phyloP scores from a whole-genome alignment of 2,888 invertebrate species.

The Thalpophila matura region DNA sequence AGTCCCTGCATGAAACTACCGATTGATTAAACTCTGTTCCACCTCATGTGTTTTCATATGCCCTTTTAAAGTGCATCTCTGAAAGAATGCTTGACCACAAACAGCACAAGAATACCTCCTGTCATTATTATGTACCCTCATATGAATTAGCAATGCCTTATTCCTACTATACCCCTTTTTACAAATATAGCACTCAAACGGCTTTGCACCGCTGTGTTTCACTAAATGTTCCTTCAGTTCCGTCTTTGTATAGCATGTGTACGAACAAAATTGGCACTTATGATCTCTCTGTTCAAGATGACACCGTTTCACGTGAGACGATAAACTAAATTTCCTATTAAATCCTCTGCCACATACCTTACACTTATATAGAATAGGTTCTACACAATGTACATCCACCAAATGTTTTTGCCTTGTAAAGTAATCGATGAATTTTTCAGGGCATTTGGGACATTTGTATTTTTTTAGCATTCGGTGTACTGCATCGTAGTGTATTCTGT shows the following conservation, averaged over 20 bases:
- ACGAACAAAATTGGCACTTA: conserved; percentile 44
- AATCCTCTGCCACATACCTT: conserved; percentile 55
- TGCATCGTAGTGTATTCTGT: conserved; percentile 63
- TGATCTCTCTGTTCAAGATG: conserved; percentile 56
- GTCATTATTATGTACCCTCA: conserved; percentile 76
- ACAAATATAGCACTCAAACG: conserved; percentile 80
- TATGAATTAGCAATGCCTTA: conserved; percentile 75
- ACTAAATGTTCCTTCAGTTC: conserved; percentile 70
- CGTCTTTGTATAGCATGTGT: conserved; percentile 4
- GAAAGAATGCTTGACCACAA: conserved; percentile 86
- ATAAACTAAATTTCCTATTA: conserved; percentile 50
- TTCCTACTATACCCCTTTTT: conserved; percentile 76
- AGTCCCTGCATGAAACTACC: too few species aligned
- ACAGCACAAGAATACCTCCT: conserved; percentile 81
- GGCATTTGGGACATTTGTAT: conserved; percentile 69
- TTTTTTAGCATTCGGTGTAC: conserved; percentile 69
- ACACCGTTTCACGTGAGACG: conserved; percentile 54
- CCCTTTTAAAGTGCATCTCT: conserved; percentile 83
- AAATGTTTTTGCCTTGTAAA: conserved; percentile 71
- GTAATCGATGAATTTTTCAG: conserved; percentile 69
- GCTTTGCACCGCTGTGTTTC: conserved; percentile 70
- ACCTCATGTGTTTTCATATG: conserved; percentile 84
- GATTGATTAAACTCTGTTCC: not conserved
- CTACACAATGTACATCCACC: conserved; percentile 63
- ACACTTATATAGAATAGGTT: conserved; percentile 56